Base-by-base conservation (phyloP, 2,797 vertebrate species). In the Triplophysa yarkandensis region DNA sequence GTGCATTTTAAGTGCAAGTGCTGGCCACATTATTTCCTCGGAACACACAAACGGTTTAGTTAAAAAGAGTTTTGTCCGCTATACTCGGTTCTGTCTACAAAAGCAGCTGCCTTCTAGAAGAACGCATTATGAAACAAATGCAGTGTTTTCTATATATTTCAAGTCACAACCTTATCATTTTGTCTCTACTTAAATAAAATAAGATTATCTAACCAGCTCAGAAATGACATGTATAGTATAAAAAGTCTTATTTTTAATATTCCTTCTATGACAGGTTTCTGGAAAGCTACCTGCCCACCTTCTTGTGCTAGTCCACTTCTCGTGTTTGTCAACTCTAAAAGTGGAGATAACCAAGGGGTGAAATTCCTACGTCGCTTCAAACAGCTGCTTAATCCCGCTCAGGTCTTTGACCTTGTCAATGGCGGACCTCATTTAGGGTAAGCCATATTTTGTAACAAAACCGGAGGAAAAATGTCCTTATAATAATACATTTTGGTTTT, bases 271-370 rank as follows among this genome's bases (percentile, higher is more conserved):
- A 13, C 90, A 99, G 97, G 97, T 84, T 99, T 99, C 90, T 99
- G 97, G 95, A 96, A 98, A 90, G 97, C 97, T 60, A 96, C 96
- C 28, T 99, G 96, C 77, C 95, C 97, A 46, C 97, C 97, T 8
- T 97, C 95, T 30, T 97, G 95, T 86, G 95, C 96, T 89, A 98
- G 96, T 80, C 97, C 97, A 68, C 94, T 99, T 34, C 91, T 99
- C 86, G 97, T 99, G 83, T 99, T 99, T 72, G 97, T 99, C 82
- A 99, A 99, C 88, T 99, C 97, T 57, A 99, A 99, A 93, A 99
- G 97, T 61, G 97, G 97, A 64, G 97, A 99, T 90, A 99, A 99
- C 92, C 97, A 99, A 90, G 97, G 97, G 74, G 97, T 99, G 60
- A 99, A 98, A 77, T 99, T 99, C 86, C 94, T 98, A 46, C 94